Percentiles rank a stretch among this genome's conserved stretches.
phyloP scores from a whole-genome alignment of 2,888 invertebrate genomes.

The Danaus chrysippus region DNA sequence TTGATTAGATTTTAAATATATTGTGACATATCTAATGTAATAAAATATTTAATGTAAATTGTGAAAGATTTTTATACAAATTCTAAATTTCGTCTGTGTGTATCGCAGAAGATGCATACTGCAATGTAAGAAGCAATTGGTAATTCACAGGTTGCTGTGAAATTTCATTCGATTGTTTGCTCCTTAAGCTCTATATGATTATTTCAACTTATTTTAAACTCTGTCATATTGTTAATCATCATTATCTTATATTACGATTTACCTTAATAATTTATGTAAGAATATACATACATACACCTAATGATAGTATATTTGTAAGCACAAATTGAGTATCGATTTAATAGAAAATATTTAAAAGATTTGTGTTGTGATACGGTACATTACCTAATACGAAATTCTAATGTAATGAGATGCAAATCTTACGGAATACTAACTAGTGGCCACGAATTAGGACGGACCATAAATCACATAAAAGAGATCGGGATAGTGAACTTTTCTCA shows the following conservation, averaged over 20 bases:
- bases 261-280: not conserved
- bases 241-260: slow-evolving; percentile 12
- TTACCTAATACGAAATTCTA: slow-evolving; percentile 51
- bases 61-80: not conserved
- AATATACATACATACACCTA: no score
- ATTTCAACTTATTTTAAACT: not conserved
- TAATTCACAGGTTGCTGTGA: slow-evolving; percentile 16
- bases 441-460: slow-evolving; percentile 43
- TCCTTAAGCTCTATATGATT: slow-evolving; percentile 1
- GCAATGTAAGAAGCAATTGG: slow-evolving; percentile 22
- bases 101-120: slow-evolving; percentile 1
- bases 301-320: not conserved
- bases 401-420: slow-evolving; percentile 73
- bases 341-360: slow-evolving; percentile 12
- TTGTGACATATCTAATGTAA: not conserved
- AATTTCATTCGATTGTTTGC: slow-evolving; percentile 1
- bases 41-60: slow-evolving; percentile 13
- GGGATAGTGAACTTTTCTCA: slow-evolving; percentile 57
- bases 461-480: slow-evolving; percentile 69
- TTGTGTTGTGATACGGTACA: slow-evolving; percentile 49
- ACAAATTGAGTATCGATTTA: slow-evolving; percentile 10
- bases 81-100: not conserved
- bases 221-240: not conserved
- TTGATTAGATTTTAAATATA: no score
- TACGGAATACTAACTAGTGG: slow-evolving; percentile 68